A percentile compares a stretch with the other conserved stretches of the same genome.
phyloP scores from a whole-genome alignment of 2,797 vertebrate species.

The Onychomys leucogaster region DNA sequence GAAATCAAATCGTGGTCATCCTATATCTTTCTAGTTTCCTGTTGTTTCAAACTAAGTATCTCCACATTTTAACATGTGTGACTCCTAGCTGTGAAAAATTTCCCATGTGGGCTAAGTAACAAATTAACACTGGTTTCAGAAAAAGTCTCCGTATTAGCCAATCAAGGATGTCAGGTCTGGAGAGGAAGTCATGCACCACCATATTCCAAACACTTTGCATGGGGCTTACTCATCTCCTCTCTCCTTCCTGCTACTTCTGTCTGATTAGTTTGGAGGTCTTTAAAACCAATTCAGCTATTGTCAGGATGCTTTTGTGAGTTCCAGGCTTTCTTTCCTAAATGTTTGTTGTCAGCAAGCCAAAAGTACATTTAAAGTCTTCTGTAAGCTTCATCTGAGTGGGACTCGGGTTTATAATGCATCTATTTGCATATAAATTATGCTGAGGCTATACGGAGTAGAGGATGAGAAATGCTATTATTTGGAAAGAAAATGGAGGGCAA shows the following conservation, averaged over 20 bases:
- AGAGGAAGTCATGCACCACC: conserved; percentile 55
- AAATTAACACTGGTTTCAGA: conserved; percentile 75
- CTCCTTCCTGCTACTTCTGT: conserved; percentile 53
- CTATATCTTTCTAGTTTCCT: not conserved
- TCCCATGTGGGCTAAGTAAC: conserved; percentile 65
- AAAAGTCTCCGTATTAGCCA: conserved; percentile 76
- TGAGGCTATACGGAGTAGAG: conserved; percentile 29
- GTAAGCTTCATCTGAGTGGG: conserved; percentile 70
- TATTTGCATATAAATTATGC: conserved; percentile 85
- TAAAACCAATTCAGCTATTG: conserved; percentile 66
- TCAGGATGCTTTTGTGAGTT: conserved; percentile 70
- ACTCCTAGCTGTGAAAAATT: conserved; percentile 76
- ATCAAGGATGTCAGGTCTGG: conserved; percentile 41
- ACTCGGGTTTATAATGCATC: conserved; percentile 69
- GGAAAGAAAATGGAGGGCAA: conserved; percentile 70
- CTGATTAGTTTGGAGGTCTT: conserved; percentile 68
- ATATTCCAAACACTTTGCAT: conserved; percentile 62
- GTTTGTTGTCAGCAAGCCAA: conserved; percentile 82
- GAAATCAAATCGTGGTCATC: not conserved
- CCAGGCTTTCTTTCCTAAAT: conserved; percentile 73
- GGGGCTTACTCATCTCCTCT: not conserved
- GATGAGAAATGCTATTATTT: conserved; percentile 71
- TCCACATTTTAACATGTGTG: conserved; percentile 64
- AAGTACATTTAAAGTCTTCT: conserved; percentile 76
- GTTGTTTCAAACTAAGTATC: conserved; percentile 64